Evolutionary conservation across 2,113 vertebrate genomes (phyloP), one percentile per base, ranked within the genome.

Genomic region (Cyprinus carpio): DNA sequence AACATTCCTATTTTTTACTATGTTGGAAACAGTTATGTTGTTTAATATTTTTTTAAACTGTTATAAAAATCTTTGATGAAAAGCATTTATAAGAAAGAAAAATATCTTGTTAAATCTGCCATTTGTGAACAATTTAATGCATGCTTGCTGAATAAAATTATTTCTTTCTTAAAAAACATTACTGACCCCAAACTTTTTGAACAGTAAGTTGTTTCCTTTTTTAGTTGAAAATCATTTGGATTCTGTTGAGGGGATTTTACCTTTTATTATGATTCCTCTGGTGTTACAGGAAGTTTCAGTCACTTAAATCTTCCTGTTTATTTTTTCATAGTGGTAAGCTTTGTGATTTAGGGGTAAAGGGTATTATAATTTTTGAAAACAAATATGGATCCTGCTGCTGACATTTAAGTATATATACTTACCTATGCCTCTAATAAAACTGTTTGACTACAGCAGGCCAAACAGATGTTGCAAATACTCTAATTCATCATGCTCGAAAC

Each of bases 391-490:
- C 60, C n/a, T 69, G 27, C 75, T 6, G 0, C 49, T 58, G 29
- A 7, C 34, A 16, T 62, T 80, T 18, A 80, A 8, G n/a, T 25
- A 15, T 60, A 64, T 80, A n/a, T 27, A 58, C 34, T 79, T 79
- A 27, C 18, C 23, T 62, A 4, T 18, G 77, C 77, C 20, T 9
- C 6, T 25, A 64, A 64, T 56, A 67, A 34, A 67, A 20, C n/a
- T 58, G 20, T 76, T 29, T 31, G 49, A 43, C 25, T 71, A 34
- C 3, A 71, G 51, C 37, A 25, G 76, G 20, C 49, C 67, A 46
- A 29, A 60, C 51, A 80, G 40, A 75, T 84, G 43, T 58, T 80
- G 13, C 40, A 74, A 72, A 76, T 69, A 10, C 13, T 46, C 78
- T 85, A 6, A 72, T 15, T 82, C 49, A 58, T 74, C 16, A 29